A percentile compares a stretch with the other conserved stretches of the same genome.
These are phyloP conservation scores for Paramormyrops kingsleyae DNA, from an alignment of 2,113 vertebrate species.

Conservation along the genomic window DNA sequence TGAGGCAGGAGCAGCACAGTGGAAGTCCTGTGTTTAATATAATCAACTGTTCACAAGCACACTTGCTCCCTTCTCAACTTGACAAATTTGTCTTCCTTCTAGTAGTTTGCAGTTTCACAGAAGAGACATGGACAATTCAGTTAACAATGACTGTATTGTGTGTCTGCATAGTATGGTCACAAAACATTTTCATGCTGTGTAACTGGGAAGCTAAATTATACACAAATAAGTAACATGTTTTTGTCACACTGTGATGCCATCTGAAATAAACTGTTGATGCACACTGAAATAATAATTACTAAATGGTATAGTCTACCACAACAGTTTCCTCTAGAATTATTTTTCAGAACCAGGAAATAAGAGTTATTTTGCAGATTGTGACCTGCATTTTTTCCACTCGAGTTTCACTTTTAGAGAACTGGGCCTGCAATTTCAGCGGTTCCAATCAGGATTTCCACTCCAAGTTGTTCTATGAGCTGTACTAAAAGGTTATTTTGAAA, in stretches of 20 bases:
- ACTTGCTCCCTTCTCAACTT: constrained; percentile 34
- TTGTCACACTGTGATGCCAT: neutral
- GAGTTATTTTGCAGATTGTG: neutral
- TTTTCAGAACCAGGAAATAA: neutral
- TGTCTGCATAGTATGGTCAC: constrained; percentile 33
- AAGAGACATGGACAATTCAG: constrained; percentile 42
- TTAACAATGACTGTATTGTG: constrained; percentile 24
- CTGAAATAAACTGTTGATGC: neutral
- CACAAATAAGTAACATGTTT: neutral
- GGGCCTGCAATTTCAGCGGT: neutral
- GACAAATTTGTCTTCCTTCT: constrained; percentile 30
- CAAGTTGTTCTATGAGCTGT: constrained; percentile 13
- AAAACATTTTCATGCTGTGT: neutral
- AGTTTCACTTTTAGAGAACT: constrained; percentile 2
- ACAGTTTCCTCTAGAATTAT: neutral
- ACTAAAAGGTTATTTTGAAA: constrained; percentile 39
- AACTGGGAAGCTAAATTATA: neutral
- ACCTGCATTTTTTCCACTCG: neutral
- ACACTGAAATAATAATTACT: neutral
- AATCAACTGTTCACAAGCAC: constrained; percentile 25
- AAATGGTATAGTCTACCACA: neutral
- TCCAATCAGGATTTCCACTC: constrained; percentile 7
- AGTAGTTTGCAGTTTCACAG: constrained; percentile 31
- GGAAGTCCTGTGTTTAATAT: constrained; percentile 22
- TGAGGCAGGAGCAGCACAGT: constrained; percentile 40